Evolutionary conservation across 1,140 invertebrate species (phyloP).

Genomic region (Leptinotarsa defecta): DNA sequence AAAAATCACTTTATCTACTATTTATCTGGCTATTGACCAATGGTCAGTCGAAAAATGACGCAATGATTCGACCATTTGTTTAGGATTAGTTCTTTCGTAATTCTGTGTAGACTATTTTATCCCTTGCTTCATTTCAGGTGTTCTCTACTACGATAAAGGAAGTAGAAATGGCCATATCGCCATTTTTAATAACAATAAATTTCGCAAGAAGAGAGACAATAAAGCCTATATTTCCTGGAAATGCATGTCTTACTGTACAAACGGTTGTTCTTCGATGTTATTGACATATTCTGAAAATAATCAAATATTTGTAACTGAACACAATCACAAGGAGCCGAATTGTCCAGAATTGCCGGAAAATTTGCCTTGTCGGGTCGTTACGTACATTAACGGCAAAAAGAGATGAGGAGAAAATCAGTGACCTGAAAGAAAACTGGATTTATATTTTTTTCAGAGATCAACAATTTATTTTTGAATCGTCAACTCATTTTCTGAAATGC

Average conservation of each 20-base stretch:
- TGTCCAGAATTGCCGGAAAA: neutral
- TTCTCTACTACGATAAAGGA: neutral
- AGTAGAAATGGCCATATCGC: constrained; percentile 26
- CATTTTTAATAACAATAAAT: constrained; percentile 32
- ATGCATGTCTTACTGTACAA: constrained; percentile 31
- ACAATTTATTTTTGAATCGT: no score
- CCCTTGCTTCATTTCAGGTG: neutral
- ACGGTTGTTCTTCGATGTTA: neutral
- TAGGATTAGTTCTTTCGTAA: no score
- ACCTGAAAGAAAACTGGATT: no score
- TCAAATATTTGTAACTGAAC: constrained; percentile 15
- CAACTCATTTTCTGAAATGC: no score
- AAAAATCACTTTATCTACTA: no score
- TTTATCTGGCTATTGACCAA: no score
- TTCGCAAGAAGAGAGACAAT: constrained; percentile 19
- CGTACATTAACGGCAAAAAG: neutral
- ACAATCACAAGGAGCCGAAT: constrained; percentile 28
- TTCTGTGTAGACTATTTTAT: no score
- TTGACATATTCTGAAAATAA: neutral
- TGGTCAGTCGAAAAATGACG: no score
- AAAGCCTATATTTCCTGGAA: constrained; percentile 25
- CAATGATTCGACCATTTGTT: no score
- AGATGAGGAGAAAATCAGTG: no score
- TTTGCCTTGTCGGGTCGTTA: neutral
- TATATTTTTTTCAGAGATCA: no score